phyloP scores from a whole-genome alignment of 2,113 vertebrate species.

The Tupaia tana region DNA sequence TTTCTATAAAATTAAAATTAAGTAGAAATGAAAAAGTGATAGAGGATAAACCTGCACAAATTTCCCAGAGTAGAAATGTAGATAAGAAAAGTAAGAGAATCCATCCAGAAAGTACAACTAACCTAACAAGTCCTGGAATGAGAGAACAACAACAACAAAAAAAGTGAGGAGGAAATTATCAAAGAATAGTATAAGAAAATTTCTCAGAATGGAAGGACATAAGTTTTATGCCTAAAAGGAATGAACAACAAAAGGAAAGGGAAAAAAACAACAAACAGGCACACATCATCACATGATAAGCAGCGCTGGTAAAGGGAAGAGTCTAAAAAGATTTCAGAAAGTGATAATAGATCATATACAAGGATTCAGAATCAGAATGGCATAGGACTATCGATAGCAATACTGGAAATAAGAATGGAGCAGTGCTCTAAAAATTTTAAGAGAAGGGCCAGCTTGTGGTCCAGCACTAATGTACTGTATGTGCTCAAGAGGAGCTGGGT shows the following conservation, averaged over 20 bases:
- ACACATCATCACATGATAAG: not conserved
- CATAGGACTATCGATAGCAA: not conserved
- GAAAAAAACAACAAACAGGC: not conserved
- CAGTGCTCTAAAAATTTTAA: not conserved
- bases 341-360: not conserved
- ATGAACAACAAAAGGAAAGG: slow-evolving; percentile 5
- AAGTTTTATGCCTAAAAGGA: not conserved
- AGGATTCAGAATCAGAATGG: slow-evolving; percentile 9
- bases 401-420: not conserved
- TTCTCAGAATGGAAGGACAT: slow-evolving; percentile 14
- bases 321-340: not conserved
- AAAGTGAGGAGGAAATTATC: not conserved
- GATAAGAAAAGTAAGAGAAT: slow-evolving; percentile 2
- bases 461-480: too few relatives aligned
- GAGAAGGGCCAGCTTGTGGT: not conserved
- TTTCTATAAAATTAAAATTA: slow-evolving; percentile 17
- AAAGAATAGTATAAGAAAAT: not conserved
- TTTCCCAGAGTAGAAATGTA: not conserved
- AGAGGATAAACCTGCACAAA: slow-evolving; percentile 9
- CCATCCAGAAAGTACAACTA: not conserved
- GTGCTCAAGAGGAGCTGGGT: too few relatives aligned
- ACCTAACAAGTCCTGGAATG: not conserved
- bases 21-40: not conserved
- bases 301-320: not conserved
- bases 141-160: not conserved